phyloP scores from a whole-genome alignment of 2,888 invertebrate species.

The Leptinotarsa juncta region DNA sequence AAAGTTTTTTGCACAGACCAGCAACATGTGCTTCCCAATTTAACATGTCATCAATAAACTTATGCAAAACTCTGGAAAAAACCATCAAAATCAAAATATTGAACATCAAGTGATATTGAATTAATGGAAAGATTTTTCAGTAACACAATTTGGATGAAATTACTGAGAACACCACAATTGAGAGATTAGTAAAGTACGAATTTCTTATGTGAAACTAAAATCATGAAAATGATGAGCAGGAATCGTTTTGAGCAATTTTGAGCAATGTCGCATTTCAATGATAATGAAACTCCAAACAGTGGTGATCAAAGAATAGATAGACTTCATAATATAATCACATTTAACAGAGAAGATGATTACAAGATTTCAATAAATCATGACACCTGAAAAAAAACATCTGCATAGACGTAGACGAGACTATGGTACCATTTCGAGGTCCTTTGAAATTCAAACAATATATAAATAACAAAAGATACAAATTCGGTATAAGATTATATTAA shows the following conservation, averaged over 20 bases:
- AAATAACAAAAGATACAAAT: not conserved
- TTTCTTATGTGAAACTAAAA: not conserved
- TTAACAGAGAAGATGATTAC: not conserved
- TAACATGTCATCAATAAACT: not conserved
- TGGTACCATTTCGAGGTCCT: not conserved
- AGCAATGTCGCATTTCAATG: not conserved
- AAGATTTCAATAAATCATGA: not conserved
- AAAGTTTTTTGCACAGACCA: too few relatives aligned
- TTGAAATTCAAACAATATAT: slow-evolving; percentile 11
- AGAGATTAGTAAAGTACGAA: not conserved
- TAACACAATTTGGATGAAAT: not conserved
- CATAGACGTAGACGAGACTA: not conserved
- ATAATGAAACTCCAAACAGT: not conserved
- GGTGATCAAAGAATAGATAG: not conserved
- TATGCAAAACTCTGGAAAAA: not conserved
- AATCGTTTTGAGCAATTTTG: not conserved
- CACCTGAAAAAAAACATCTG: slow-evolving; percentile 1
- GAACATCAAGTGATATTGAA: not conserved
- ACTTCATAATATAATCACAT: not conserved
- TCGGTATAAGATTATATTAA: not conserved
- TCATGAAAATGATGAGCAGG: not conserved
- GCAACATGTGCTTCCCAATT: too few relatives aligned
- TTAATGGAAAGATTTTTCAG: not conserved
- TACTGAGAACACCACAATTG: not conserved
- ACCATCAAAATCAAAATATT: not conserved